Evolutionary conservation across 2,113 vertebrate species (phyloP), one percentile per base, ranked within the genome.

Genomic region (Synodontis membranacea): DNA sequence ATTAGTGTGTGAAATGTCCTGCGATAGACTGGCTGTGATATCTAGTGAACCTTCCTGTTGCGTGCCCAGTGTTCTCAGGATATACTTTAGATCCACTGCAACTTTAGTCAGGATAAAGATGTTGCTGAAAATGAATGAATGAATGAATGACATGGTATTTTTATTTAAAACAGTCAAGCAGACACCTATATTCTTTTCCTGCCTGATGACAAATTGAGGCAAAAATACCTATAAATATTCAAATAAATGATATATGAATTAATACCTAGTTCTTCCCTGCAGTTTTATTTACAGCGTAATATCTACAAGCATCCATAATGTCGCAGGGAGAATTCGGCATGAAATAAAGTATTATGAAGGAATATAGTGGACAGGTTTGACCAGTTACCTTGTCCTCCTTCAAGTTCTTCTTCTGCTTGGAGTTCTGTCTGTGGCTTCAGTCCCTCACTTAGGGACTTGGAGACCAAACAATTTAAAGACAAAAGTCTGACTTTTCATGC

Each of bases 381-480:
- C 42, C 25, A n/a, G 39, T 74, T 44, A 74, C 46, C 1, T 1
- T 44, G 14, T 28, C 76, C 94, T 46, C 95, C 76, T 93, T 95
- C 82, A 91, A 95, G 7, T 89, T 94, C 91, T 95, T 44, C 10
- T 74, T 50, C 44, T 50, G 44, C 42, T 48, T 76, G 4, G 28
- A 46, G 9, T 1, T 5, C 25, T 76, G 44, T n/a, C 44, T 89
- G 89, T 94, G 95, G 93, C 91, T 93, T 75, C 88, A 90, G 52
- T 93, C 92, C 56, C 79, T 92, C 64, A 39, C 91, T 31, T 88
- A 0, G 96, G 96, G 46, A 94, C 96, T 31, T 95, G 93, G 96
- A 86, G 96, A 96, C n/a, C n/a, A n/a, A n/a, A n/a, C 80, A 96
- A 96, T 95, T 95, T 78, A 93, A 94, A 0, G 93, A 93, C 60